A percentile compares a stretch with the other conserved stretches of the same genome.
Conservation (phyloP, 2,888 invertebrate species). For the Dioctria rufipes region DNA sequence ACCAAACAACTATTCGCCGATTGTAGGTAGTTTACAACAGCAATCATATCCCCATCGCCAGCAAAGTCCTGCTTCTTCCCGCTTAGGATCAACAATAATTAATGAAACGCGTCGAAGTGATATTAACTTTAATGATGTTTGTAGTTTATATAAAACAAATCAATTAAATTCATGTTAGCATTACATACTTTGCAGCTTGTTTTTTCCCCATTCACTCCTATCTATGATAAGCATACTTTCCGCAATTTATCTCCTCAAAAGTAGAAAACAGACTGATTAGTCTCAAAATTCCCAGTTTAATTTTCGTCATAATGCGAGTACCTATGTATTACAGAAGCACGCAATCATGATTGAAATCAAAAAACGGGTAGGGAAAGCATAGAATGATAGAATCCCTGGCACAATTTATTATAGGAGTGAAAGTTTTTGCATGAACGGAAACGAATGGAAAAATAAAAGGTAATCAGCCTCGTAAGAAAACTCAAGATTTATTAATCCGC, state of each 20-base stretch:
- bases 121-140: conserved; percentile 64
- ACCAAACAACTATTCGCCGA: conserved; percentile 67
- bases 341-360: conserved; percentile 25
- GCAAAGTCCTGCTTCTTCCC: conserved; percentile 55
- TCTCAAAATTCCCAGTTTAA: conserved; percentile 6
- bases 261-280: neutral
- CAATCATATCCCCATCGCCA: conserved; percentile 58
- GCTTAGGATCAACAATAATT: conserved; percentile 58
- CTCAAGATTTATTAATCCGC: conserved; percentile 17
- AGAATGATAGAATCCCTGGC: neutral
- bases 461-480: conserved; percentile 32
- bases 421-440: conserved; percentile 42
- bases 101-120: conserved; percentile 60
- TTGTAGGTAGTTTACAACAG: conserved; percentile 61
- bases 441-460: conserved; percentile 27
- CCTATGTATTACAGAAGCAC: neutral
- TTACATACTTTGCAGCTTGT: neutral
- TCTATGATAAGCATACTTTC: no score
- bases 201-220: no score
- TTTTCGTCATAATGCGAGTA: neutral
- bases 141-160: conserved; percentile 60
- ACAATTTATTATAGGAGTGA: conserved; percentile 28
- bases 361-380: conserved; percentile 6
- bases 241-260: neutral
- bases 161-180: conserved; percentile 51